Percentiles rank a stretch among this genome's conserved stretches.
Evolutionary conservation across 2,888 invertebrate genomes (phyloP).

Genomic region (Drosophila melanosoma): DNA sequence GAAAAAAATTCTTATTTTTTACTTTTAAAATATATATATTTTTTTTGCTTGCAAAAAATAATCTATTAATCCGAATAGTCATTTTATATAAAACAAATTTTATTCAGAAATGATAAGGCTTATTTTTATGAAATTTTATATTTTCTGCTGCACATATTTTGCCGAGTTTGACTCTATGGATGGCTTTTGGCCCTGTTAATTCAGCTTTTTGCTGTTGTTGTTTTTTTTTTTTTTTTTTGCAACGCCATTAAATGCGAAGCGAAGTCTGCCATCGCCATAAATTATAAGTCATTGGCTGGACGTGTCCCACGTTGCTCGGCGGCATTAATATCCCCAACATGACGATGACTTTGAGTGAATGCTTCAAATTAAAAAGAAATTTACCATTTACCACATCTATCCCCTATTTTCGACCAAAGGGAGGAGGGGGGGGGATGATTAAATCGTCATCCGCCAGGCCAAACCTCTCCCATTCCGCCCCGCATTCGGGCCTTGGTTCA

Average conservation of each 20-base stretch:
- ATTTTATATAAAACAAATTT: background rate
- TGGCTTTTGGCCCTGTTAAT: background rate
- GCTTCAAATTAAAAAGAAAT: slow-evolving; percentile 83
- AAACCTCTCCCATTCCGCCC: background rate
- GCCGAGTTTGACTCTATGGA: background rate
- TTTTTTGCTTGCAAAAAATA: background rate
- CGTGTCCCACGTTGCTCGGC: slow-evolving; percentile 45
- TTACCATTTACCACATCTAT: slow-evolving; percentile 75
- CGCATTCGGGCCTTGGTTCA: slow-evolving; percentile 5
- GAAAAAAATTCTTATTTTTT: background rate
- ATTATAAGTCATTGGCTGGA: slow-evolving; percentile 80
- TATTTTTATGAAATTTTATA: background rate
- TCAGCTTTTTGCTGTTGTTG: background rate
- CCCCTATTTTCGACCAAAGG: slow-evolving; percentile 31
- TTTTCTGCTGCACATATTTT: background rate
- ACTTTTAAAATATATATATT: fast-evolving
- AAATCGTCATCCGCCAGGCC: slow-evolving; percentile 21
- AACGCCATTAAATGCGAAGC: slow-evolving; percentile 64
- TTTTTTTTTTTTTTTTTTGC: slow-evolving; percentile 31
- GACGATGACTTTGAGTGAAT: slow-evolving; percentile 83
- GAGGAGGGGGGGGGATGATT: slow-evolving; percentile 29
- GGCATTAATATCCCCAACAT: slow-evolving; percentile 79
- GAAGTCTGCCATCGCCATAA: slow-evolving; percentile 73
- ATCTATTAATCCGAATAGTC: background rate
- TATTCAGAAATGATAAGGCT: background rate